Evolutionary conservation across 2,888 invertebrate genomes (phyloP), one percentile per base, ranked within the genome.

Genomic region (Itoplectis maculator): DNA sequence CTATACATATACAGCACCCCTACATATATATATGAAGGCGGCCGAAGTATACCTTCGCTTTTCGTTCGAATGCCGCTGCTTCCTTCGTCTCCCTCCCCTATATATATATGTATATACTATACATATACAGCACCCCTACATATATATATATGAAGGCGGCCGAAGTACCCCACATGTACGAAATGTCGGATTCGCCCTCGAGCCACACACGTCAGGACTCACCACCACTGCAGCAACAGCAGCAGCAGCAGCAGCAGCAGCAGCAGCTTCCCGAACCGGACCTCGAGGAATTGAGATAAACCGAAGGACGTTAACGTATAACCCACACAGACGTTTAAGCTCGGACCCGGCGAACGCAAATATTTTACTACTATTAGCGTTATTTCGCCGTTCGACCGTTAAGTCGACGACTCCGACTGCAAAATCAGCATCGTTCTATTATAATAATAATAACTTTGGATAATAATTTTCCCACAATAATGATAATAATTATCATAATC

Each of bases 291-390:
- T 81, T 66, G 72, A 72, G 72, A 81, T 65, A 5, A 29, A 18
- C 54, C 76, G 69, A 74, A 79, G 73, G 76, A 77, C 29, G 29
- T 66, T 72, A 79, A 75, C 70, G 75, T 76, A 79, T 75, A 29
- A 29, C 29, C 59, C 74, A n/a, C 72, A 49, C 76, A 54, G 73
- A 79, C 82, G 80, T 80, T 85, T 81, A 78, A 80, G 13, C 47
- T 74, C 51, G 74, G 37, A 66, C 74, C 29, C 29, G 29, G 74
- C 78, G 35, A 79, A 70, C 20, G 59, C 83, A 85, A 86, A 86
- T 86, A 86, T 86, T 86, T 84, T 83, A 84, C 82, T 83, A 82
- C 83, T 80, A 80, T 86, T 83, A 84, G 66, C 80, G 80, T 82
- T 75, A 75, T 76, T 84, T 69, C 68, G 66, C 68, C 78, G 42